Conservation (phyloP, 2,113 vertebrate genomes). For the Cricetomys ansorgei region DNA sequence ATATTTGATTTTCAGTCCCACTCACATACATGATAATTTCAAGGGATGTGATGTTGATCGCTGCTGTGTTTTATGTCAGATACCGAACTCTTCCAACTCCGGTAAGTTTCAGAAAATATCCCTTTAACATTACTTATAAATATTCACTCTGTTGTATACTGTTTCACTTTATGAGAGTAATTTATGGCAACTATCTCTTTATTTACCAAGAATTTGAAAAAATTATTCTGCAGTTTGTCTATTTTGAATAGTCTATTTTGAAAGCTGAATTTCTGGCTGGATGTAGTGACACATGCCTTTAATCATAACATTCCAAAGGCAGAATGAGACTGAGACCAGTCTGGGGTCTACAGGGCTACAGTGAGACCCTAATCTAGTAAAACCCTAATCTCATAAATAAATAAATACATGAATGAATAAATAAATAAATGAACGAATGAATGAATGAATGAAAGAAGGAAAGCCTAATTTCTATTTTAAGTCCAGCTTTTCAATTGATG, state of each 20-base stretch:
- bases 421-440: too few relatives aligned
- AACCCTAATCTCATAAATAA: too few relatives aligned
- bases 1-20: constrained; percentile 88
- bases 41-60: constrained; percentile 95
- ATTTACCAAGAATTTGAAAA: constrained; percentile 11
- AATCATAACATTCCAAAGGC: neutral
- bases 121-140: neutral
- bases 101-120: constrained; percentile 87
- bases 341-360: neutral
- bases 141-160: neutral
- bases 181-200: constrained; percentile 50
- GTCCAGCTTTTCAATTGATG: neutral
- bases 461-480: neutral
- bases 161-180: neutral
- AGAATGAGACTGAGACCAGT: neutral
- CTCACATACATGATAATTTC: constrained; percentile 95
- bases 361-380: neutral
- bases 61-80: constrained; percentile 97
- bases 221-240: neutral
- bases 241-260: neutral
- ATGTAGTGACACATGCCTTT: neutral
- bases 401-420: too few relatives aligned
- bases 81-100: constrained; percentile 98
- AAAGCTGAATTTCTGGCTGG: neutral
- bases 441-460: too few relatives aligned